Percentiles rank a stretch among this genome's conserved stretches.
Evolutionary conservation across 2,888 invertebrate genomes (phyloP).

Genomic region (Cerceris ruficornis): DNA sequence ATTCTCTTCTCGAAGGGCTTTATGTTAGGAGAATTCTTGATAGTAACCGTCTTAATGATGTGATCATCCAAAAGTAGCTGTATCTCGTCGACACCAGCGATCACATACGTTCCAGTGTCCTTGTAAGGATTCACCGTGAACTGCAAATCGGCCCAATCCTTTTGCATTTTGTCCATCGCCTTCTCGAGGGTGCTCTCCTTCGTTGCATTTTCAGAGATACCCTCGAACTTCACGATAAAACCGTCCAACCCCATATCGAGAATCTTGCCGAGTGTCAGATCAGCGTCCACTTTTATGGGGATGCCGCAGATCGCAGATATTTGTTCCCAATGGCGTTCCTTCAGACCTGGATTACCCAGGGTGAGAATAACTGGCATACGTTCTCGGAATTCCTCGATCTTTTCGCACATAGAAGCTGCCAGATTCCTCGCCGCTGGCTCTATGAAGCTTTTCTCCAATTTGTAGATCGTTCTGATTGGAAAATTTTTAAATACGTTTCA

Average conservation of each 20-base stretch:
- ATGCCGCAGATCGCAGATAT: slow-evolving; percentile 96
- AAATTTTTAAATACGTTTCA: background rate
- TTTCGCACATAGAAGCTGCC: slow-evolving; percentile 86
- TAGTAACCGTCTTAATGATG: slow-evolving; percentile 97
- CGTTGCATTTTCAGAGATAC: slow-evolving; percentile 96
- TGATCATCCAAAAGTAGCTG: slow-evolving; percentile 97
- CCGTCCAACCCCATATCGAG: slow-evolving; percentile 93
- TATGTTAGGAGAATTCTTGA: slow-evolving; percentile 98
- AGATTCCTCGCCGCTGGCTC: slow-evolving; percentile 90
- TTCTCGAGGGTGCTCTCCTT: slow-evolving; percentile 97
- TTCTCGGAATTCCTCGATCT: slow-evolving; percentile 93
- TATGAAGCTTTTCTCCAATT: slow-evolving; percentile 93
- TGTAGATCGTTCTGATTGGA: slow-evolving; percentile 88
- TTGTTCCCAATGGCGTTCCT: slow-evolving; percentile 95
- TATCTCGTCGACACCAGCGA: slow-evolving; percentile 96
- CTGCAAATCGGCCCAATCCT: slow-evolving; percentile 92
- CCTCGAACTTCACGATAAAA: slow-evolving; percentile 92
- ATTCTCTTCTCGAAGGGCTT: slow-evolving; percentile 95
- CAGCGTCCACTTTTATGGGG: slow-evolving; percentile 91
- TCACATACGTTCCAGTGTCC: slow-evolving; percentile 94
- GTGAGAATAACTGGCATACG: slow-evolving; percentile 95
- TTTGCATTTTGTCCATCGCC: slow-evolving; percentile 93
- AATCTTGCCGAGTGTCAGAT: slow-evolving; percentile 91
- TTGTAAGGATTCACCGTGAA: slow-evolving; percentile 91
- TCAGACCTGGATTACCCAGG: slow-evolving; percentile 97